A percentile compares a stretch with the other conserved stretches of the same genome.
Evolutionary conservation across 2,113 vertebrate genomes (phyloP).

Genomic region (Pleuronectes platessa): DNA sequence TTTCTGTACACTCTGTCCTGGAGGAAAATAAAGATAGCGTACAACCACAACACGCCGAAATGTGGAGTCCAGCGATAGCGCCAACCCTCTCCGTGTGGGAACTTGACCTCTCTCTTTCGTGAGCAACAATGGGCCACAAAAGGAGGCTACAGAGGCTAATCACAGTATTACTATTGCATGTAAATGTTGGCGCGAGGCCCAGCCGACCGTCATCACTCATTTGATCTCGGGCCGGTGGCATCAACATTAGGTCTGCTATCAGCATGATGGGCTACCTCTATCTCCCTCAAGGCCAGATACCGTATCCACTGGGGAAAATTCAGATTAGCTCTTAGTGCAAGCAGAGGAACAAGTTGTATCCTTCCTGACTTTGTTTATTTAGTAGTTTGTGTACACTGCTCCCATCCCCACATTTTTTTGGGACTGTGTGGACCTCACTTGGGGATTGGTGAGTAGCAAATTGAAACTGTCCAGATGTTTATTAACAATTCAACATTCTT

Average conservation of each 20-base stretch:
- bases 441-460: constrained; percentile 12
- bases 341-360: constrained; percentile 62
- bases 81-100: neutral
- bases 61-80: neutral
- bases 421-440: constrained; percentile 11
- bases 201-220: constrained; percentile 16
- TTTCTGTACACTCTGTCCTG: constrained; percentile 22
- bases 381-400: constrained; percentile 45
- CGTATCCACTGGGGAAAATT: constrained; percentile 35
- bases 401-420: constrained; percentile 30
- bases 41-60: neutral
- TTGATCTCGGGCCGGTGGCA: constrained; percentile 19
- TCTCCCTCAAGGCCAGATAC: constrained; percentile 53
- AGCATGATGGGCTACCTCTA: neutral
- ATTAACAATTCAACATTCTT: constrained; percentile 51
- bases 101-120: constrained; percentile 11
- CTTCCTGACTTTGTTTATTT: constrained; percentile 80
- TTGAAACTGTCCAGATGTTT: constrained; percentile 17
- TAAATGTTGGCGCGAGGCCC: constrained; percentile 8
- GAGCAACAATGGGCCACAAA: constrained; percentile 35
- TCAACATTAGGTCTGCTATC: constrained; percentile 32
- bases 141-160: constrained; percentile 19
- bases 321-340: constrained; percentile 30
- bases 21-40: neutral
- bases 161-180: constrained; percentile 3